These are phyloP conservation scores for Diplodus sargus DNA, from an alignment of 2,797 vertebrate species.

Conservation along the genomic window DNA sequence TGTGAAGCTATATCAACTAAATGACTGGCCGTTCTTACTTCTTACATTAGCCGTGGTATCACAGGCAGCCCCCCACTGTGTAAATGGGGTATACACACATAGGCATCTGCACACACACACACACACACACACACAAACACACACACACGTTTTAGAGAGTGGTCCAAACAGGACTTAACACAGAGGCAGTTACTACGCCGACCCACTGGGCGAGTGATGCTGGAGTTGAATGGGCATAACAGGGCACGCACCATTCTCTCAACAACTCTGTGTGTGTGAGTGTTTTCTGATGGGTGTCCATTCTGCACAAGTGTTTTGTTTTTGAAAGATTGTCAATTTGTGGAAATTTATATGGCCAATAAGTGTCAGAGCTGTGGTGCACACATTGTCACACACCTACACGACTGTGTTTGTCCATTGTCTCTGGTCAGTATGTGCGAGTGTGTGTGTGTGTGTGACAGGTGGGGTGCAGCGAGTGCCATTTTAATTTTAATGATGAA, in stretches of 20 bases:
- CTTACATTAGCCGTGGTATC: slow-evolving; percentile 59
- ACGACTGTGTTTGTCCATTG: slow-evolving; percentile 26
- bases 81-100: slow-evolving; percentile 47
- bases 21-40: slow-evolving; percentile 67
- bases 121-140: slow-evolving; percentile 5
- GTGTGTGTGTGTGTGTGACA: slow-evolving; percentile 55
- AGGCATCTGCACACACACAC: slow-evolving; percentile 5
- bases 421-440: slow-evolving; percentile 19
- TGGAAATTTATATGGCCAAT: slow-evolving; percentile 6
- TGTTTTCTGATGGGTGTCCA: slow-evolving; percentile 9
- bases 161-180: slow-evolving; percentile 36
- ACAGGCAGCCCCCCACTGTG: slow-evolving; percentile 45
- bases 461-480: slow-evolving; percentile 72
- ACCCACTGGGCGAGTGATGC: slow-evolving; percentile 53
- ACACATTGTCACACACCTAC: slow-evolving; percentile 1
- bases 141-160: slow-evolving; percentile 9
- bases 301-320: slow-evolving; percentile 1
- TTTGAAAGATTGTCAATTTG: slow-evolving; percentile 39
- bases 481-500: slow-evolving; percentile 84
- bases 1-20: slow-evolving; percentile 72
- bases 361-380: slow-evolving; percentile 1
- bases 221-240: slow-evolving; percentile 50
- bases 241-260: slow-evolving; percentile 24
- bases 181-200: slow-evolving; percentile 33
- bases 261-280: slow-evolving; percentile 19